Percentiles rank a stretch among this genome's conserved stretches.
These are phyloP conservation scores for Callipepla squamata DNA, from an alignment of 2,113 vertebrate genomes.

Conservation along the genomic window DNA sequence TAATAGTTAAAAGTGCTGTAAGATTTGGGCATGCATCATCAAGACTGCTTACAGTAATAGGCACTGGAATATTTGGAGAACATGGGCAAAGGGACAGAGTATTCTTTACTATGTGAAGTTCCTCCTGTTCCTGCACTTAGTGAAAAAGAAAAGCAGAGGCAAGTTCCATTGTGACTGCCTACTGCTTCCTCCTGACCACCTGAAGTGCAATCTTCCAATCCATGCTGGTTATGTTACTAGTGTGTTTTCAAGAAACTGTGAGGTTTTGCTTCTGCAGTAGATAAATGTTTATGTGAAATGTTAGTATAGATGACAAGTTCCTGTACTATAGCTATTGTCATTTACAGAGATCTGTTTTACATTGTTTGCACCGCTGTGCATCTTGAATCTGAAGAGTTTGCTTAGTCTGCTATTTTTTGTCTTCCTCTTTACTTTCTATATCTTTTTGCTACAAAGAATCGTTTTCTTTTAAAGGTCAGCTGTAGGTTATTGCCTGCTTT, in stretches of 20 bases:
- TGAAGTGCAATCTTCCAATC: not conserved
- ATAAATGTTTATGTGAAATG: not conserved
- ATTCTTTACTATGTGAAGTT: too few relatives aligned
- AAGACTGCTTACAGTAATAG: not conserved
- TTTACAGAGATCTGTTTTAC: not conserved
- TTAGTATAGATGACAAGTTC: not conserved
- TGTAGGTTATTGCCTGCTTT: rapidly evolving
- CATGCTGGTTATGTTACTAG: not conserved
- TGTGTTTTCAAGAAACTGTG: not conserved
- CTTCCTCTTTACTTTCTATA: not conserved
- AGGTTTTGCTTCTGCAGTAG: not conserved
- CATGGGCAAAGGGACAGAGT: too few relatives aligned
- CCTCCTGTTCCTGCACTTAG: too few relatives aligned
- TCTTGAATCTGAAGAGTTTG: not conserved
- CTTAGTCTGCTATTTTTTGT: not conserved
- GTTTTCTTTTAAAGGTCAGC: not conserved
- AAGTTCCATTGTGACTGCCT: not conserved
- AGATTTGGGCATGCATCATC: not conserved
- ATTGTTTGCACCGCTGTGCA: not conserved
- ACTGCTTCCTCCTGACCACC: not conserved
- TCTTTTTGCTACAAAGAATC: not conserved
- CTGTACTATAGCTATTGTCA: not conserved
- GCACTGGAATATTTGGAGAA: too few relatives aligned
- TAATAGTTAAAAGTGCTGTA: too few relatives aligned
- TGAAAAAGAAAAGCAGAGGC: too few relatives aligned